phyloP scores from a whole-genome alignment of 2,113 vertebrate genomes.

The Petrocephalus zakoni region DNA sequence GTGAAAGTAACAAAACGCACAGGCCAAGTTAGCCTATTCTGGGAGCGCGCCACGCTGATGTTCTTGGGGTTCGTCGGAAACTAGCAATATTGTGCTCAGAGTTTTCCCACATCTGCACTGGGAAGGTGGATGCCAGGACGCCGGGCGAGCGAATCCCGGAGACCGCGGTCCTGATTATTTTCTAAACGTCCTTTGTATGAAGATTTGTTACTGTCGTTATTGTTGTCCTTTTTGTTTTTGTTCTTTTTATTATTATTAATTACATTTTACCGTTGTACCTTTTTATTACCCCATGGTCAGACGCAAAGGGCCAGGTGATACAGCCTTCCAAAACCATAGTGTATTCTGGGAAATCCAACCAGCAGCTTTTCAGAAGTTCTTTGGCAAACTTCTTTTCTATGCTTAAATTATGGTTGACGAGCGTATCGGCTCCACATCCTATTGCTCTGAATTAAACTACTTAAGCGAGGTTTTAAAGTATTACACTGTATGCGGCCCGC shows the following conservation, averaged over 20 bases:
- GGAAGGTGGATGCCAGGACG: not conserved
- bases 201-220: constrained; percentile 12
- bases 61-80: not conserved
- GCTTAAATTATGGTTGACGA: constrained; percentile 29
- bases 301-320: constrained; percentile 7
- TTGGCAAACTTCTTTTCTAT: constrained; percentile 24
- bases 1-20: not conserved
- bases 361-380: constrained; percentile 44
- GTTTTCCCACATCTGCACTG: constrained; percentile 9
- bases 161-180: constrained; percentile 11
- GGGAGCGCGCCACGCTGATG: not conserved
- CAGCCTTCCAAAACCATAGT: constrained; percentile 10
- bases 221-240: not conserved
- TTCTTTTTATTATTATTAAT: constrained; percentile 18
- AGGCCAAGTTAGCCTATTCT: not conserved
- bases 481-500: constrained; percentile 35
- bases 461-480: constrained; percentile 46
- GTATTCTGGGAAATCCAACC: constrained; percentile 33
- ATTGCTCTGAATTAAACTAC: constrained; percentile 33
- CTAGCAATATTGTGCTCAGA: constrained; percentile 13
- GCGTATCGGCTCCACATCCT: constrained; percentile 20
- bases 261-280: constrained; percentile 12
- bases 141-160: constrained; percentile 6
- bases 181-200: constrained; percentile 22
- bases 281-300: constrained; percentile 15